A percentile compares a stretch with the other conserved stretches of the same genome.
Evolutionary conservation across 2,888 invertebrate genomes (phyloP).

Genomic region (Chrysolina oricalcia): DNA sequence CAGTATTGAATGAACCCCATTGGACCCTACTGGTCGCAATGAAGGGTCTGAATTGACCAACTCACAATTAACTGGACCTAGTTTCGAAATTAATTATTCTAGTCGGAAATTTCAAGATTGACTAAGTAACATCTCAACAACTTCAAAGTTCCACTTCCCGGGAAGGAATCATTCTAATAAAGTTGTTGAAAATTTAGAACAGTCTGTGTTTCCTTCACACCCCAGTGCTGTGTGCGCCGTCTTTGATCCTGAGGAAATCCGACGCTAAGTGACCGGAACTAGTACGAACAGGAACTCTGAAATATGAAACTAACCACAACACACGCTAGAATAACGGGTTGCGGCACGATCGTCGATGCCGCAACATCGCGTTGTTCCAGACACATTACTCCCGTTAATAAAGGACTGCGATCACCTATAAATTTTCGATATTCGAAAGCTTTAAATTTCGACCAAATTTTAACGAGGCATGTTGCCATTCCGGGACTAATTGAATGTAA

Average conservation of each 20-base stretch:
- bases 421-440: neutral
- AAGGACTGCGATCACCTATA: conserved; percentile 19
- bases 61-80: no score
- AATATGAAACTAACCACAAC: conserved; percentile 33
- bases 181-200: neutral
- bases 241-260: conserved; percentile 11
- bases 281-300: conserved; percentile 8
- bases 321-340: conserved; percentile 24
- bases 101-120: no score
- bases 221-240: neutral
- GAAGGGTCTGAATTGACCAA: no score
- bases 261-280: conserved; percentile 13
- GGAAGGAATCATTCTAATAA: neutral
- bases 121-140: no score
- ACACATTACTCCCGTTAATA: conserved; percentile 27
- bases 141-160: no score
- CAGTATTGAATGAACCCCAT: no score
- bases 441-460: neutral
- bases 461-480: no score
- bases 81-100: no score
- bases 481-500: neutral
- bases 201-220: neutral
- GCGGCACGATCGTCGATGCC: conserved; percentile 20
- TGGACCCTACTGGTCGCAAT: no score
- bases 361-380: conserved; percentile 23